A percentile compares a stretch with the other conserved stretches of the same genome.
These are phyloP conservation scores for Limosa lapponica DNA, from an alignment of 2,797 vertebrate genomes.

Conservation along the genomic window DNA sequence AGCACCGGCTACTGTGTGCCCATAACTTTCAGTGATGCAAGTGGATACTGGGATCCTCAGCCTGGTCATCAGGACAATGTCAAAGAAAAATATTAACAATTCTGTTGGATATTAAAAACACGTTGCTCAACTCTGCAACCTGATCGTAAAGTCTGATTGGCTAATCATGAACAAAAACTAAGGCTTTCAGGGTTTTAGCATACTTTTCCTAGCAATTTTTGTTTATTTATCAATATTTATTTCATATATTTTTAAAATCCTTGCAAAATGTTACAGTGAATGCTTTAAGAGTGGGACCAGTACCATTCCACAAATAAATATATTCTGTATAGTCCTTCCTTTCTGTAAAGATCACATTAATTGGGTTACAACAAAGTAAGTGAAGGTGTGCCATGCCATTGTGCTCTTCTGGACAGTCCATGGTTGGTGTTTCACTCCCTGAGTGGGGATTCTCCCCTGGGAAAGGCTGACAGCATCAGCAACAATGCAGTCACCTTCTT, in stretches of 20 bases:
- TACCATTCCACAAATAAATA: neutral
- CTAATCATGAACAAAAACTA: neutral
- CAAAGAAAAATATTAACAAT: conserved; percentile 12
- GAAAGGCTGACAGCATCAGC: neutral
- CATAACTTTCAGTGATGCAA: neutral
- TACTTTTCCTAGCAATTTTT: neutral
- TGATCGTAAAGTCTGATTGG: neutral
- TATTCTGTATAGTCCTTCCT: neutral
- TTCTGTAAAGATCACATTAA: neutral
- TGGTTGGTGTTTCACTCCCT: neutral
- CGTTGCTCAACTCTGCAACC: neutral
- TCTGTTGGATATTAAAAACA: conserved; percentile 22
- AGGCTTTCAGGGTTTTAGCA: neutral
- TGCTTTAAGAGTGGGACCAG: neutral
- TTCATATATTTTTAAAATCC: neutral
- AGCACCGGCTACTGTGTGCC: neutral
- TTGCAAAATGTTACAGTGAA: neutral
- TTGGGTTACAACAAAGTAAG: neutral
- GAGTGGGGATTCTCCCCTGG: neutral
- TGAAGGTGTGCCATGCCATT: neutral
- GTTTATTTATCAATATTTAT: neutral
- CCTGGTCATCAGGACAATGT: neutral
- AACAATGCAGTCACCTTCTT: neutral
- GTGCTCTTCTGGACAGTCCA: neutral
- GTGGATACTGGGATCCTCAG: neutral